A percentile compares a stretch with the other conserved stretches of the same genome.
These are phyloP conservation scores for Heteromyza rotundicornis DNA, from an alignment of 2,888 invertebrate species.

Conservation along the genomic window DNA sequence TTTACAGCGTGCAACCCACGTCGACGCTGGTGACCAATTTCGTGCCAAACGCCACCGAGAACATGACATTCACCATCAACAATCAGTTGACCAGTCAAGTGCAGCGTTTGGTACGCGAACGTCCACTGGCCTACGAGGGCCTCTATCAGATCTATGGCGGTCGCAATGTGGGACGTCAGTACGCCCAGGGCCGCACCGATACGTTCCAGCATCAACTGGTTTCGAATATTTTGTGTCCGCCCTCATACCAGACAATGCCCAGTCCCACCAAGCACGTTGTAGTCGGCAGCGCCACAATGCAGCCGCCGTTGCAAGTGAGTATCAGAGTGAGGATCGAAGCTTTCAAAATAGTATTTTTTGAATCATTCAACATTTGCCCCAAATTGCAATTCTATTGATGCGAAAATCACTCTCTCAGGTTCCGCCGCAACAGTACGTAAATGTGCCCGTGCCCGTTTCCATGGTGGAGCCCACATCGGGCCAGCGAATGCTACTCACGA, in stretches of 20 bases:
- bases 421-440: conserved; percentile 86
- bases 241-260: conserved; percentile 87
- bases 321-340: background rate
- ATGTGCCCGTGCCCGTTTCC: conserved; percentile 76
- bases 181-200: conserved; percentile 73
- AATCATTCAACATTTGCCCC: background rate
- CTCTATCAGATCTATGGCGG: conserved; percentile 70
- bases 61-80: conserved; percentile 93
- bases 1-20: conserved; percentile 63
- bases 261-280: conserved; percentile 65
- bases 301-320: conserved; percentile 61
- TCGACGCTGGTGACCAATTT: conserved; percentile 76
- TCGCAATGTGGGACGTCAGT: conserved; percentile 73
- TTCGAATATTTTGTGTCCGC: conserved; percentile 92
- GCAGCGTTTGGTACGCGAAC: conserved; percentile 73
- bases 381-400: background rate
- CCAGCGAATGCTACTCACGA: conserved; percentile 77
- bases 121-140: conserved; percentile 80
- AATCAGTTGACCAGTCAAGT: conserved; percentile 83
- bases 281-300: conserved; percentile 66
- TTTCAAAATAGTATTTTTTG: background rate
- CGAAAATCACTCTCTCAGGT: too few relatives aligned
- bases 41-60: conserved; percentile 78
- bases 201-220: conserved; percentile 91
- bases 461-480: conserved; percentile 87